Conservation (phyloP, 2,888 invertebrate species). For the Pollenia griseotomentosa region DNA sequence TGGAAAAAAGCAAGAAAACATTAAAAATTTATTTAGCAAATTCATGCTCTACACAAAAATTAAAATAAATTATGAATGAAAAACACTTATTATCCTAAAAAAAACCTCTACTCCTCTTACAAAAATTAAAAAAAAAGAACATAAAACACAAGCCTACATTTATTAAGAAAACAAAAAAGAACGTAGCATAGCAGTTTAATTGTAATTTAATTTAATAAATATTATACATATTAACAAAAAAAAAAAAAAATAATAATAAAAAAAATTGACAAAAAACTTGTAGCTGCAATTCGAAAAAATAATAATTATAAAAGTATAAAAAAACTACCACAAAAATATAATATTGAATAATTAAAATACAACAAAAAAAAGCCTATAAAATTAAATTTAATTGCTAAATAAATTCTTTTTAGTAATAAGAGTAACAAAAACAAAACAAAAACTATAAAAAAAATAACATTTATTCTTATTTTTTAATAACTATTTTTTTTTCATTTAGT, state of each 20-base stretch:
- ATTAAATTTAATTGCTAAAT: conserved; percentile 71
- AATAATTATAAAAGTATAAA: conserved; percentile 60
- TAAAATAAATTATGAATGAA: conserved; percentile 52
- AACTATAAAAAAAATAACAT: conserved; percentile 55
- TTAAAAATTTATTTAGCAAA: conserved; percentile 64
- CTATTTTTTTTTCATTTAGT: not conserved
- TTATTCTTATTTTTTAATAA: conserved; percentile 18
- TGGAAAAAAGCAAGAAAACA: conserved; percentile 26
- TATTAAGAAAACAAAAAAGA: conserved; percentile 64
- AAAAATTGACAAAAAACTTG: conserved; percentile 71
- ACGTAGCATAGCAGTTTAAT: conserved; percentile 73
- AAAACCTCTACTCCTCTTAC: conserved; percentile 73
- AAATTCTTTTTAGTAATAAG: conserved; percentile 74
- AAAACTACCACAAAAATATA: conserved; percentile 69
- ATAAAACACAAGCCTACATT: conserved; percentile 71
- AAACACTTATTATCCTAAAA: conserved; percentile 67
- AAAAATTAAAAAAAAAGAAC: conserved; percentile 50
- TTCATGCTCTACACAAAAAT: conserved; percentile 64
- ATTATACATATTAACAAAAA: conserved; percentile 65
- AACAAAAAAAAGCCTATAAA: conserved; percentile 69
- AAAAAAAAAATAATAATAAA: conserved; percentile 44
- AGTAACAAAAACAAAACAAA: conserved; percentile 31
- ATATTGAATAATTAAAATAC: conserved; percentile 60
- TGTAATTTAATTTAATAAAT: conserved; percentile 74
- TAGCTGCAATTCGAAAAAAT: conserved; percentile 73